Conservation (phyloP, 2,888 invertebrate species). For the Ichneumon xanthorius region DNA sequence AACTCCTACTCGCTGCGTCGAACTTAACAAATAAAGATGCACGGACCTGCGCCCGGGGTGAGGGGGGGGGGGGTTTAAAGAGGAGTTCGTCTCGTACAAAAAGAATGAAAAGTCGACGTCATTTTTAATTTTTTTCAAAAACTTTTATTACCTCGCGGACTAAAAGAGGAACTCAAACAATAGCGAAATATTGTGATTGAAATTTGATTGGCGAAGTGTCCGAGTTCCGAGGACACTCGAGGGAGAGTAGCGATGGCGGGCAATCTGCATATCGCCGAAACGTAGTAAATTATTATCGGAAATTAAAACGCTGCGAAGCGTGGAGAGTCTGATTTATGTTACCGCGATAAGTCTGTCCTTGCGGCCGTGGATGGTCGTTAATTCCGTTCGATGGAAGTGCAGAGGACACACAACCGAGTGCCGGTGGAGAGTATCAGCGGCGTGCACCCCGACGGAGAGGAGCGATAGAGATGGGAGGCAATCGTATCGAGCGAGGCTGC, state of each 20-base stretch:
- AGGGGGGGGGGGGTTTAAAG: too few relatives aligned
- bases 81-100: neutral
- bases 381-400: slow-evolving; percentile 65
- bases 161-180: neutral
- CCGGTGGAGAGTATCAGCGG: slow-evolving; percentile 16
- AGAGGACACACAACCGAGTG: slow-evolving; percentile 6
- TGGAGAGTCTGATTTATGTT: slow-evolving; percentile 66
- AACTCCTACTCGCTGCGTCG: slow-evolving; percentile 11
- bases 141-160: neutral
- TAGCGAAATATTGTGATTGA: neutral
- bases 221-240: neutral
- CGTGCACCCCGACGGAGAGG: neutral
- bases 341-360: slow-evolving; percentile 69
- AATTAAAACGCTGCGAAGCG: slow-evolving; percentile 68
- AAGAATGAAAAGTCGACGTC: neutral
- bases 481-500: neutral
- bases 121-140: neutral
- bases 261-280: slow-evolving; percentile 26
- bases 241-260: neutral
- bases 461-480: too few relatives aligned
- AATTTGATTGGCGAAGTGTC: slow-evolving; percentile 1
- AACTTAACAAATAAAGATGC: slow-evolving; percentile 39
- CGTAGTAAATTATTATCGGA: slow-evolving; percentile 70
- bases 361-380: slow-evolving; percentile 65
- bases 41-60: neutral